Evolutionary conservation across 2,888 invertebrate genomes (phyloP).

Genomic region (Lasioglossum lativentre): DNA sequence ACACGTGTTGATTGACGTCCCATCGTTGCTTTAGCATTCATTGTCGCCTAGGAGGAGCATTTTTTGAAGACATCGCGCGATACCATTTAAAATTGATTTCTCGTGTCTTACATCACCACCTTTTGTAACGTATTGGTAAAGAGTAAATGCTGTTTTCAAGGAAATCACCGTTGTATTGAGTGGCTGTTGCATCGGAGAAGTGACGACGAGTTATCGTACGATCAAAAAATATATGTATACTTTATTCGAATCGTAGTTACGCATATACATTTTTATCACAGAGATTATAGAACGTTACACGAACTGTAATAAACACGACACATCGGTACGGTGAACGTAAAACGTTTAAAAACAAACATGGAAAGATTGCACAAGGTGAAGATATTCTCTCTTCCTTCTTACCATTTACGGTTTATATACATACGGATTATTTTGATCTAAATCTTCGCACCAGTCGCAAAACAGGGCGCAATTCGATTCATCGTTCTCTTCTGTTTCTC

Average conservation of each 20-base stretch:
- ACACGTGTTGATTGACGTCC: conserved; percentile 13
- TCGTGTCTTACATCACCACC: neutral
- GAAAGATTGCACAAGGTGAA: neutral
- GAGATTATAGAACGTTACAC: conserved; percentile 22
- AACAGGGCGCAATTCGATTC: neutral
- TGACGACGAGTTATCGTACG: conserved; percentile 26
- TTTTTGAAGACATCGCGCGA: neutral
- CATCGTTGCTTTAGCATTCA: neutral
- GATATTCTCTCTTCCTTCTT: neutral
- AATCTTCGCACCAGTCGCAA: neutral
- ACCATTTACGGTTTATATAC: neutral
- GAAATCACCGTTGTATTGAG: neutral
- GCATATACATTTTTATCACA: conserved; percentile 69
- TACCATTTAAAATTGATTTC: neutral
- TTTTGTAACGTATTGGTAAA: conserved; percentile 6
- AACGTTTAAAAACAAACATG: neutral
- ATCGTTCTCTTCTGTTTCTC: neutral
- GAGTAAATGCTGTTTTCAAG: conserved; percentile 26
- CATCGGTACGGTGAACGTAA: neutral
- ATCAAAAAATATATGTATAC: conserved; percentile 62
- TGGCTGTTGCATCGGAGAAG: neutral
- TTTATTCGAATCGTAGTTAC: conserved; percentile 63
- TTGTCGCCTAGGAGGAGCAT: neutral
- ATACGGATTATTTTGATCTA: neutral
- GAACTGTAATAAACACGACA: neutral